Evolutionary conservation across 2,797 vertebrate genomes (phyloP).

Genomic region (Otus scops): DNA sequence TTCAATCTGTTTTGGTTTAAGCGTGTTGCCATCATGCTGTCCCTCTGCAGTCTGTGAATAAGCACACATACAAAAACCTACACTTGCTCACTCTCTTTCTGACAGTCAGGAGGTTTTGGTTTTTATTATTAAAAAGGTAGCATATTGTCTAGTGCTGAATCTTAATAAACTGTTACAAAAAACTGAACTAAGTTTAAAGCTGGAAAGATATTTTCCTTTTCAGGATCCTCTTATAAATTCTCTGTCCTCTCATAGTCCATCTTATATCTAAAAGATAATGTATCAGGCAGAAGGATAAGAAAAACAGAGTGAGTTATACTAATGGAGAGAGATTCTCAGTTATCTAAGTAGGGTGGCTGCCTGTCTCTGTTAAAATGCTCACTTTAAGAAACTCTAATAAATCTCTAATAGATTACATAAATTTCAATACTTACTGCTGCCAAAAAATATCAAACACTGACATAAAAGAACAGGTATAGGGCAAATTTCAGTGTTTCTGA

Average conservation of each 20-base stretch:
- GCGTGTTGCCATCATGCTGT: neutral
- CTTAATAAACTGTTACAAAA: slow-evolving; percentile 14
- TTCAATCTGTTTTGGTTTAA: neutral
- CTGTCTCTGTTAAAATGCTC: neutral
- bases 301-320: neutral
- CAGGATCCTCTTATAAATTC: neutral
- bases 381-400: neutral
- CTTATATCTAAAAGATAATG: neutral
- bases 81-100: neutral
- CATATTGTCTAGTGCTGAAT: neutral
- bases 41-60: neutral
- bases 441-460: neutral
- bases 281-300: neutral
- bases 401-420: neutral
- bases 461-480: neutral
- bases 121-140: neutral
- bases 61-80: neutral
- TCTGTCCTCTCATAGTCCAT: neutral
- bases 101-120: neutral
- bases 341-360: neutral
- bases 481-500: neutral
- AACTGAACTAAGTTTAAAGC: neutral
- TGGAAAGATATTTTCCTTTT: neutral
- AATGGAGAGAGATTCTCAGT: neutral
- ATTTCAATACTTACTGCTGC: neutral